Evolutionary conservation across 2,888 invertebrate species (phyloP).

Genomic region (Hypsopygia costalis): DNA sequence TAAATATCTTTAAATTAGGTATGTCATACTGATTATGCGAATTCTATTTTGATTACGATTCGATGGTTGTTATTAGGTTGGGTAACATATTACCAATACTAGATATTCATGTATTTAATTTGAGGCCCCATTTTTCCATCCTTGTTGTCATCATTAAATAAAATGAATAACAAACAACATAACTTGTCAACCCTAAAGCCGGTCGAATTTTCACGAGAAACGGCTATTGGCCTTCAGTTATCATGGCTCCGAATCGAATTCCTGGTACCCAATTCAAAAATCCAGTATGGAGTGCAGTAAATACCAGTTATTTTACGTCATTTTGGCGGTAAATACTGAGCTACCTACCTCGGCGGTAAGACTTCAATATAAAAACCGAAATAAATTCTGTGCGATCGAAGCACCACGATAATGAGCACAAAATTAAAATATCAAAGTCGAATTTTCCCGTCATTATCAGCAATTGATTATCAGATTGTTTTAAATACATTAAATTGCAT

Average conservation of each 20-base stretch:
- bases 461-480: slow-evolving; percentile 17
- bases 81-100: no score
- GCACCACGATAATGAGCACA: no score
- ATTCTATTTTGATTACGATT: no score
- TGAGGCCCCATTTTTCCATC: no score
- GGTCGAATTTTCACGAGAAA: slow-evolving; percentile 54
- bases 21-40: no score
- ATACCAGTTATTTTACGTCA: slow-evolving; percentile 6
- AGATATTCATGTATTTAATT: no score
- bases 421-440: neutral
- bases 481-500: slow-evolving; percentile 37
- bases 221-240: slow-evolving; percentile 56
- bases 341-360: slow-evolving; percentile 3
- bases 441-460: neutral
- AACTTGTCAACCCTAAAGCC: slow-evolving; percentile 32
- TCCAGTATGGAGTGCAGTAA: slow-evolving; percentile 24
- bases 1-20: no score
- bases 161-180: no score
- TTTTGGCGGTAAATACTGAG: slow-evolving; percentile 11
- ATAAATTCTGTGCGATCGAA: neutral
- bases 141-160: no score
- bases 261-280: slow-evolving; percentile 58
- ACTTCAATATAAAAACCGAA: slow-evolving; percentile 3
- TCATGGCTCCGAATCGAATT: slow-evolving; percentile 52
- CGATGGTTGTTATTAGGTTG: no score